A percentile compares a stretch with the other conserved stretches of the same genome.
Conservation (phyloP, 2,113 vertebrate genomes). For the Urocolius indicus region DNA sequence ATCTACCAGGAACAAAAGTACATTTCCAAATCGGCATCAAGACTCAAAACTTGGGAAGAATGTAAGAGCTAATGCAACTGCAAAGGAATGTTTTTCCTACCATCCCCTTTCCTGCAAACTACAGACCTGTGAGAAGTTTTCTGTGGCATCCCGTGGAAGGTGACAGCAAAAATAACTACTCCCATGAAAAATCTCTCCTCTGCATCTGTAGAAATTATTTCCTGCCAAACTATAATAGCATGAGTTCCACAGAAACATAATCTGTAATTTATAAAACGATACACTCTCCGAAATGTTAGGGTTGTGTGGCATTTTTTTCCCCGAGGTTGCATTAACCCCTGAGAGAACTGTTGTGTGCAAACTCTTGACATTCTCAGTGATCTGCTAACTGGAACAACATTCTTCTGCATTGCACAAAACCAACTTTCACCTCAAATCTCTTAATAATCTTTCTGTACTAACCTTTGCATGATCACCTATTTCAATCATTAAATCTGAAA, state of each 20-base stretch:
- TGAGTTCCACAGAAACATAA: background rate
- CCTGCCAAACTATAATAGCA: background rate
- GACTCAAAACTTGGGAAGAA: background rate
- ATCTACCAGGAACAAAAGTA: background rate
- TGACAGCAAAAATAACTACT: background rate
- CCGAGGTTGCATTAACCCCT: background rate
- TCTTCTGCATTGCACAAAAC: background rate
- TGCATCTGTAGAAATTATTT: background rate
- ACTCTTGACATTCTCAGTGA: background rate
- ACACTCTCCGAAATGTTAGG: background rate
- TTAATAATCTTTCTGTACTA: background rate
- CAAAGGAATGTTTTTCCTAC: background rate
- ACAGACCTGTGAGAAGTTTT: background rate
- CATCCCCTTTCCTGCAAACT: background rate
- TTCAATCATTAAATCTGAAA: background rate
- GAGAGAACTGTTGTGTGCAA: background rate
- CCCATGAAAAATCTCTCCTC: background rate
- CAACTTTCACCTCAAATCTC: background rate
- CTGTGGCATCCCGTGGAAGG: background rate
- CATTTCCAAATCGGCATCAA: background rate
- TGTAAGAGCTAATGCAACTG: background rate
- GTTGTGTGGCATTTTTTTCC: background rate
- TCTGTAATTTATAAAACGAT: background rate
- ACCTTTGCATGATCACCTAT: background rate
- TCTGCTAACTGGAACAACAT: background rate